These are phyloP conservation scores for Drosophila engyochracea DNA, from an alignment of 2,888 invertebrate species.

Conservation along the genomic window DNA sequence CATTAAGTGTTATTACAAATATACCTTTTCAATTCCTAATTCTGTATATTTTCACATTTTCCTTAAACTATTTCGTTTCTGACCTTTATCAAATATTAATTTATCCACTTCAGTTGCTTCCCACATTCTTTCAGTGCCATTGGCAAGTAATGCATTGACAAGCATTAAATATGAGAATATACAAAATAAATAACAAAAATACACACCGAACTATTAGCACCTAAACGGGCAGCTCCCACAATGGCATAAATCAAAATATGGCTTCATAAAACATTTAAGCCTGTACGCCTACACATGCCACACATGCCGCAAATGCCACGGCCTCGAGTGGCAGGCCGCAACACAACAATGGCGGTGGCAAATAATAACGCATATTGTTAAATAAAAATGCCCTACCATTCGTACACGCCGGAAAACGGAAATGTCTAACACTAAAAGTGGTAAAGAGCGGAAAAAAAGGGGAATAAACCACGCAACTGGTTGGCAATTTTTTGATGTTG, in stretches of 20 bases:
- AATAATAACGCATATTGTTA: constrained; percentile 62
- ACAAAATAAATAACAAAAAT: constrained; percentile 18
- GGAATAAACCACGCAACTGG: constrained; percentile 68
- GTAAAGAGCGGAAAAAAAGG: neutral
- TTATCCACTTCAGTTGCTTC: neutral
- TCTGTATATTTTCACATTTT: neutral
- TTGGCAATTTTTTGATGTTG: constrained; percentile 55
- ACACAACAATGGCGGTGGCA: constrained; percentile 24
- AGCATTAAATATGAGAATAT: constrained; percentile 31
- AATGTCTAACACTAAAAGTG: constrained; percentile 59
- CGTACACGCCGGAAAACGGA: constrained; percentile 55
- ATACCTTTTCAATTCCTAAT: neutral
- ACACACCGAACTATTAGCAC: constrained; percentile 70
- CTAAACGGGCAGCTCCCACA: constrained; percentile 59
- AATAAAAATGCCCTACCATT: constrained; percentile 69
- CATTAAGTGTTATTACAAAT: neutral
- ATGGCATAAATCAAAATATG: constrained; percentile 65
- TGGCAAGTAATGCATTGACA: constrained; percentile 41
- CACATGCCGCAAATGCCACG: constrained; percentile 24
- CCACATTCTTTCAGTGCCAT: constrained; percentile 15
- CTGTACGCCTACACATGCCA: constrained; percentile 16
- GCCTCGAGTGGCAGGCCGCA: constrained; percentile 6
- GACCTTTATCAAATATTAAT: constrained; percentile 10
- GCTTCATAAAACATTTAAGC: constrained; percentile 76
- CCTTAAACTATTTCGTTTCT: neutral